Base-by-base conservation (phyloP, 2,797 vertebrate species). In the Intellagama lesueurii region DNA sequence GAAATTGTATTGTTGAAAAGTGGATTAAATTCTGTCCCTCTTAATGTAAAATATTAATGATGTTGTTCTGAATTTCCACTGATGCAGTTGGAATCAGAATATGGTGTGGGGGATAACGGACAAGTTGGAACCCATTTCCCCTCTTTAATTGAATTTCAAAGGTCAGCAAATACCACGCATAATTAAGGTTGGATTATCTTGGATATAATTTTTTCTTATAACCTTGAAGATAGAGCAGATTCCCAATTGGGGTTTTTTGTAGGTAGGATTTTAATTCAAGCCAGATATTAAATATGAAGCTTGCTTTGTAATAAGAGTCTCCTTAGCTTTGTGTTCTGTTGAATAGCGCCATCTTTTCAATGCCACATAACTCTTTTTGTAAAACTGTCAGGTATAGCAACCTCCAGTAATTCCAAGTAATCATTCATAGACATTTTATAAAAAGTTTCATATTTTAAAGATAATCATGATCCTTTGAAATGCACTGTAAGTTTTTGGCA, bases 101-200 rank as follows among this genome's bases (percentile, higher is more conserved):
- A 44, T 64, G 75, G 24, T 12, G 90, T 88, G 32, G 91, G 75
- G 70, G 85, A 88, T 84, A 84, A 35, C 30, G 72, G 83, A n/a
- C 32, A 22, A 0, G 28, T 83, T 92, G 87, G 75, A 44, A 73
- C 2, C 56, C 87, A 52, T 85, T 91, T 88, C 70, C 44, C 47
- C 47, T 81, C 70, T 88, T 82, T 89, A 0, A 88, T 78, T 89
- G 88, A 94, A 86, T 75, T 87, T 78, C 85, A 88, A 88, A 93
- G 78, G 82, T 90, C 82, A 85, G 91, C 90, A 94, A 88, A 56
- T 90, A 83, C 90, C 30, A 72, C 2, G 0, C 44, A n/a, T 85
- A 92, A 86, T 85, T 92, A 91, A 89, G 47, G 80, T 32, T 72
- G 77, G 70, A 66, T 94, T 92, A 68, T 91, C 78, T 91, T 91